These are phyloP conservation scores for Oxystoma pomonae DNA, from an alignment of 2,888 invertebrate genomes.

Conservation along the genomic window DNA sequence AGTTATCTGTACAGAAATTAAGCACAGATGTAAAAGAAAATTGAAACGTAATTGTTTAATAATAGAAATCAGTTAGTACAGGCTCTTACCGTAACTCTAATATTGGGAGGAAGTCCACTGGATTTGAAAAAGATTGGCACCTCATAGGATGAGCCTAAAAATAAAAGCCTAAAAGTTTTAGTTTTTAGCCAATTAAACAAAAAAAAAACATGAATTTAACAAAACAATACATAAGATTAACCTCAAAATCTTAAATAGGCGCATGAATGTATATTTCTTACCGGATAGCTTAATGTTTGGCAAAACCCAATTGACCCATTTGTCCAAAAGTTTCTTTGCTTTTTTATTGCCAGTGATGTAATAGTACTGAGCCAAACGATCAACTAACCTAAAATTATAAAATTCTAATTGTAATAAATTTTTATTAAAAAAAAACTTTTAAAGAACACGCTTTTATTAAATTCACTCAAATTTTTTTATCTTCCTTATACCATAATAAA, in stretches of 20 bases:
- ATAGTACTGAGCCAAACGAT: slow-evolving; percentile 31
- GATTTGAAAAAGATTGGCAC: slow-evolving; percentile 20
- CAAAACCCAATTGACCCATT: slow-evolving; percentile 29
- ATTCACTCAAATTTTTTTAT: too few species aligned
- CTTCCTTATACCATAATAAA: too few species aligned
- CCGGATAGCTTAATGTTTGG: slow-evolving; percentile 21
- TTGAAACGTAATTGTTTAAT: not conserved
- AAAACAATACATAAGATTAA: too few species aligned
- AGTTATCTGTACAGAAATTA: slow-evolving; percentile 7
- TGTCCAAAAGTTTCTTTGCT: slow-evolving; percentile 25
- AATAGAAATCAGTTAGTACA: too few species aligned
- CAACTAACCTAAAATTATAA: slow-evolving; percentile 26
- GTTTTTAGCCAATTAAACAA: too few species aligned
- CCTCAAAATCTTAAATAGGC: too few species aligned
- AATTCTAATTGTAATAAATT: too few species aligned
- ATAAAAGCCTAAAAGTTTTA: too few species aligned
- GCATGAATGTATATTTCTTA: too few species aligned
- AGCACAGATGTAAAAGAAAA: slow-evolving; percentile 4
- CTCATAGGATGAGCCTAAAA: not conserved
- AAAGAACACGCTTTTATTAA: too few species aligned
- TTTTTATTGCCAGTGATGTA: slow-evolving; percentile 28
- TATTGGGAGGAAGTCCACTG: slow-evolving; percentile 21
- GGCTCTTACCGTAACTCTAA: slow-evolving; percentile 18
- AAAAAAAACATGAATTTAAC: not conserved
- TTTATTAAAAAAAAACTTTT: too few species aligned